Percentiles rank a stretch among this genome's conserved stretches.
These are phyloP conservation scores for Caenorhabditis parvicauda DNA, from an alignment of 2,888 invertebrate genomes.

Conservation along the genomic window DNA sequence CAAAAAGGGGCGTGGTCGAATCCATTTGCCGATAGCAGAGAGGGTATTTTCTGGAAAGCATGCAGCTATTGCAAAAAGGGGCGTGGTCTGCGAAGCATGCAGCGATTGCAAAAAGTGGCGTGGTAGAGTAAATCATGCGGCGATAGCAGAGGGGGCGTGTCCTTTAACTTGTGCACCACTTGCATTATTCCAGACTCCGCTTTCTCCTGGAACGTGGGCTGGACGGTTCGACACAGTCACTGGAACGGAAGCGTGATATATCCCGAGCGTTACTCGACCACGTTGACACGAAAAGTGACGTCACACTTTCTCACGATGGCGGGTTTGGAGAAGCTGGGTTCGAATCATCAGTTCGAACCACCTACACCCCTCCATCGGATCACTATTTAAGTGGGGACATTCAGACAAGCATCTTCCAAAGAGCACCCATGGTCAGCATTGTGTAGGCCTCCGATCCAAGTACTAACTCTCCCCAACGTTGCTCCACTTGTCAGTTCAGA, in stretches of 20 bases:
- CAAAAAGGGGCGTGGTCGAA: too few species aligned
- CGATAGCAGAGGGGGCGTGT: too few species aligned
- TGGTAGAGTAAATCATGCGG: too few species aligned
- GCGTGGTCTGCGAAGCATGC: too few species aligned
- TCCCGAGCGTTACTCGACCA: constrained; percentile 38
- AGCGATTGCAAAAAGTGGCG: too few species aligned
- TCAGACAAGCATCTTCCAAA: constrained; percentile 35
- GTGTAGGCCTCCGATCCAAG: too few species aligned
- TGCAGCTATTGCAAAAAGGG: too few species aligned
- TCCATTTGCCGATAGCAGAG: too few species aligned
- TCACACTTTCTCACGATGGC: constrained; percentile 16
- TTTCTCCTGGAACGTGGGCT: constrained; percentile 23
- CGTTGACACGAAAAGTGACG: constrained; percentile 22
- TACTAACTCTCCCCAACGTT: too few species aligned
- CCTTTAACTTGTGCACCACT: too few species aligned
- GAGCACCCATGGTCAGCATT: constrained; percentile 43
- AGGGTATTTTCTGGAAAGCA: too few species aligned
- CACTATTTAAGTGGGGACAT: constrained; percentile 18
- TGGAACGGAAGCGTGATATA: constrained; percentile 40
- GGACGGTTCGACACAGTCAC: constrained; percentile 31
- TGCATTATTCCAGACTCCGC: constrained; percentile 19
- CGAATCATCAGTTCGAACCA: not conserved
- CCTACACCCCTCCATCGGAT: constrained; percentile 7
- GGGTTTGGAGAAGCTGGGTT: constrained; percentile 27
- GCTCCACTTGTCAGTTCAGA: too few species aligned